A percentile compares a stretch with the other conserved stretches of the same genome.
phyloP scores from a whole-genome alignment of 1,140 invertebrate species.

The Acromyrmex charruanus region DNA sequence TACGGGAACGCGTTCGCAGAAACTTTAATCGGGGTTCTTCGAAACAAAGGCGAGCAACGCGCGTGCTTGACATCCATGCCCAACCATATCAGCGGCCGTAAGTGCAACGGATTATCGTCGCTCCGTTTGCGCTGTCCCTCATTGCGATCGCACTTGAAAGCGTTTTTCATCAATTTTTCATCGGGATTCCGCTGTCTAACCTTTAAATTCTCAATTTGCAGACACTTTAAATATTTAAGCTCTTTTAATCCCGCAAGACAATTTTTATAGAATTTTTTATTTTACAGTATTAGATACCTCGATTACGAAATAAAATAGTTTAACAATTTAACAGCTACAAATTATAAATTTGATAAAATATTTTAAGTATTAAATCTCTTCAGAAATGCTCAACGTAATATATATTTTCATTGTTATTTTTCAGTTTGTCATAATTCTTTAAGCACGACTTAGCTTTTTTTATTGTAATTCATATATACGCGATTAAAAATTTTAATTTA shows the following conservation, averaged over 20 bases:
- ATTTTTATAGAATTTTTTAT: not conserved
- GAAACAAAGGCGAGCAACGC: conserved; percentile 35
- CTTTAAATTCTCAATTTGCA: not conserved
- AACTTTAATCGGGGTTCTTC: conserved; percentile 49
- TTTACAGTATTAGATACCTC: no score
- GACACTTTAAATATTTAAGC: not conserved
- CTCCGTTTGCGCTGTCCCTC: not conserved
- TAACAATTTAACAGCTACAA: not conserved
- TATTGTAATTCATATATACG: not conserved
- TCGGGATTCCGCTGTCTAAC: not conserved
- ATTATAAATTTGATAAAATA: not conserved
- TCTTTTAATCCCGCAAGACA: not conserved
- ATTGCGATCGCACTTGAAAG: not conserved
- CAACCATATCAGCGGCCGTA: conserved; percentile 26
- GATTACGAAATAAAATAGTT: not conserved
- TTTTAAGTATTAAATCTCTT: not conserved
- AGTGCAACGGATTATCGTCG: conserved; percentile 22
- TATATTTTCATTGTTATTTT: not conserved
- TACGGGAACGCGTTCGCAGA: conserved; percentile 47
- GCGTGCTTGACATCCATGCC: not conserved
- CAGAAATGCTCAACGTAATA: not conserved
- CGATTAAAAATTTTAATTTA: not conserved
- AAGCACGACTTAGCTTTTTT: not conserved
- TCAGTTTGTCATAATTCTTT: not conserved
- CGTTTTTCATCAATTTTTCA: not conserved